phyloP scores from a whole-genome alignment of 2,888 invertebrate species.

The Amiota mariae region DNA sequence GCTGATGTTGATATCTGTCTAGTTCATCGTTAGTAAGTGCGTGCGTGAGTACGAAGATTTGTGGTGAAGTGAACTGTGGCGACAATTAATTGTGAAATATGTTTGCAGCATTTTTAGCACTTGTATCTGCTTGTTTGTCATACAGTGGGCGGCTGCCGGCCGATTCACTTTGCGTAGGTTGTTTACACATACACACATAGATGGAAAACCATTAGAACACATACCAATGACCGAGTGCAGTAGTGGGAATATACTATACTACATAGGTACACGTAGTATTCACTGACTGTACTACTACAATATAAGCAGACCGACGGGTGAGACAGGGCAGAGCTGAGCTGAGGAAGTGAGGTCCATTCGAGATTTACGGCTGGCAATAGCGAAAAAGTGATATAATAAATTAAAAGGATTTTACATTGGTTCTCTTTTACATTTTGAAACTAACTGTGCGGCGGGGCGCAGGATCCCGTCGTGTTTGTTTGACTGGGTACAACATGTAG shows the following conservation, averaged over 20 bases:
- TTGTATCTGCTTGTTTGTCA: conserved; percentile 61
- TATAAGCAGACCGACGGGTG: conserved; percentile 32
- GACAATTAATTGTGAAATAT: conserved; percentile 64
- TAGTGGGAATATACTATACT: too few species aligned
- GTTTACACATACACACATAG: neutral
- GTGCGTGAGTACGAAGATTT: neutral
- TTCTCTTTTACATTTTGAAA: neutral
- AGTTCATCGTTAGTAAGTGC: too few species aligned
- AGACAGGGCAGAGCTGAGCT: conserved; percentile 18
- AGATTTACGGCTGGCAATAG: conserved; percentile 13
- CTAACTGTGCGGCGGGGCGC: neutral
- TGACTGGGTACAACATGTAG: neutral
- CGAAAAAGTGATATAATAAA: conserved; percentile 35
- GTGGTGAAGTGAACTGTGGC: conserved; percentile 14
- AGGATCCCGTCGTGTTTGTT: conserved; percentile 10
- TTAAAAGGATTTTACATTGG: conserved; percentile 32
- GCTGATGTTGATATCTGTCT: conserved; percentile 22
- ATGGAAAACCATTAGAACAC: neutral
- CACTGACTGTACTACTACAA: too few species aligned
- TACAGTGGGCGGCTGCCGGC: conserved; percentile 53
- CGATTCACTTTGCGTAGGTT: conserved; percentile 38
- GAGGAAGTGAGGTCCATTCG: conserved; percentile 22
- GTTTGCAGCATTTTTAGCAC: conserved; percentile 65
- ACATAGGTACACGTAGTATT: too few species aligned
- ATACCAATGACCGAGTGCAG: neutral